Conservation (phyloP, 2,888 invertebrate genomes). For the Conomelus anceps region DNA sequence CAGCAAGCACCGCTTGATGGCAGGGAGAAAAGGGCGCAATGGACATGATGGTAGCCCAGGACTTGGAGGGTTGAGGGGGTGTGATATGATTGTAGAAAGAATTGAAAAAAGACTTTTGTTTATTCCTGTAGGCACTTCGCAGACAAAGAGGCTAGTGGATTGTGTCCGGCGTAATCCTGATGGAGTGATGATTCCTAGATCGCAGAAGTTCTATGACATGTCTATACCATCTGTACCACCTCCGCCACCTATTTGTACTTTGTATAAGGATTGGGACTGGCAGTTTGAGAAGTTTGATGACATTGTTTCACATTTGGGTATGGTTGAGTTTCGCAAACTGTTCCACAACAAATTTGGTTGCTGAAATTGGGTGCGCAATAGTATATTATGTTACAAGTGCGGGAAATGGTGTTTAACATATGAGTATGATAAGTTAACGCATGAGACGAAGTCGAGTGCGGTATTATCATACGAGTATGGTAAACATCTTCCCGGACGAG, state of each 20-base stretch:
- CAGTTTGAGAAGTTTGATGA: neutral
- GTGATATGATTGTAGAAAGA: neutral
- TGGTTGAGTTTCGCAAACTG: neutral
- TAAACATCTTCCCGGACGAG: too few relatives aligned
- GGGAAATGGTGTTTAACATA: too few relatives aligned
- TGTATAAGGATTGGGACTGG: neutral
- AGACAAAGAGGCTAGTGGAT: neutral
- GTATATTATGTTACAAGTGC: too few relatives aligned
- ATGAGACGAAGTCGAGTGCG: too few relatives aligned
- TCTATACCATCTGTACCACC: neutral
- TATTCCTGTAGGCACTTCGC: neutral
- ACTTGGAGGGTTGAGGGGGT: neutral
- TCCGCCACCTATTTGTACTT: neutral
- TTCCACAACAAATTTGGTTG: neutral
- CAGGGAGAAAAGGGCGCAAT: neutral
- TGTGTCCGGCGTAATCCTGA: neutral
- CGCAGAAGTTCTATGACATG: neutral
- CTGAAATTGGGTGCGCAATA: neutral
- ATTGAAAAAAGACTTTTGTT: neutral
- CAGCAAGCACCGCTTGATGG: neutral
- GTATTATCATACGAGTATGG: too few relatives aligned
- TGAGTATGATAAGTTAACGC: too few relatives aligned
- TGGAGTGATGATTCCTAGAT: neutral
- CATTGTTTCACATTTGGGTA: neutral
- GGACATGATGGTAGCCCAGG: neutral